These are phyloP conservation scores for Peromyscus aztecus DNA, from an alignment of 2,797 vertebrate species.

Conservation along the genomic window DNA sequence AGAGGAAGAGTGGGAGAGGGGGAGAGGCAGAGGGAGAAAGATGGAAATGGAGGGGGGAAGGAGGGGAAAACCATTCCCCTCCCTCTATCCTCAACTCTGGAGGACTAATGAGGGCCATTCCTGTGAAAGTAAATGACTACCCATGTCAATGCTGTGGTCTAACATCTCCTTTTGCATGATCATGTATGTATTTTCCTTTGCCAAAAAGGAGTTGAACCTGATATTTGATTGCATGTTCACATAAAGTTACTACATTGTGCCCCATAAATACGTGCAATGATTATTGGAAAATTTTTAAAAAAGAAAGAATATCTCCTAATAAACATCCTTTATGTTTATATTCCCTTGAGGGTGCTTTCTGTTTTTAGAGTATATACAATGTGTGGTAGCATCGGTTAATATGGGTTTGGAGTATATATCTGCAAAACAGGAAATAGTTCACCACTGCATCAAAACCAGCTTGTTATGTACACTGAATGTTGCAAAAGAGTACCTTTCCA, in stretches of 20 bases:
- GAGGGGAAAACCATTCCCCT: not conserved
- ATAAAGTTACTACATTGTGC: not conserved
- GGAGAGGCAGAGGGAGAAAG: not conserved
- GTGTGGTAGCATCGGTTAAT: not conserved
- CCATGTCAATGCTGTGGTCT: not conserved
- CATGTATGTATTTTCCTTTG: not conserved
- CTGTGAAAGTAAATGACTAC: not conserved
- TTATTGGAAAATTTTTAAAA: not conserved
- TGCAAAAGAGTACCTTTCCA: not conserved
- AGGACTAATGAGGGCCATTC: not conserved
- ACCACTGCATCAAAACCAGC: not conserved
- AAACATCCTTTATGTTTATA: not conserved
- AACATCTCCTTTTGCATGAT: not conserved
- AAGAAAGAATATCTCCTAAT: not conserved
- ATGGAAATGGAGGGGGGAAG: not conserved
- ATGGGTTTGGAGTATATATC: not conserved
- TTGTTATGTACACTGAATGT: not conserved
- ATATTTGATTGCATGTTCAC: not conserved
- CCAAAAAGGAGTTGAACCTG: not conserved
- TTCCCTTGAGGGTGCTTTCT: not conserved
- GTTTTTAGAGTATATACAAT: not conserved
- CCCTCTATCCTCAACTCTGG: not conserved
- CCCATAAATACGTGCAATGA: not conserved
- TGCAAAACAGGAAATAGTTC: not conserved
- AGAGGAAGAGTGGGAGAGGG: not conserved